Conservation (phyloP, 92 coral and sea anemone genomes). For the Heliopora coerulea region DNA sequence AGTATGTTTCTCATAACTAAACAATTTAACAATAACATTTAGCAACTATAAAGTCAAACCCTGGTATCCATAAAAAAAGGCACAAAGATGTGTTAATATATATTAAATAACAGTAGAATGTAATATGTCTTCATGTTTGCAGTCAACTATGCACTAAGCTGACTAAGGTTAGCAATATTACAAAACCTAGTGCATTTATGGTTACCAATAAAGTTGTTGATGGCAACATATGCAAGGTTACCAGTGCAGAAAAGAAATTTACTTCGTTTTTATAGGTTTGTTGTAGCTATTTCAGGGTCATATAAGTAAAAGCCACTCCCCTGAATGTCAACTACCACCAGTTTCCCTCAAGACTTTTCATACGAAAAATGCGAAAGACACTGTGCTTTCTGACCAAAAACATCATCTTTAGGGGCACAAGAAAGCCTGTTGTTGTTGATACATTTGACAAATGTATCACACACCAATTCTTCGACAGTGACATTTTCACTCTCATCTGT, state of each 20-base stretch:
- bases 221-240: constrained; percentile 15
- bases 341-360: constrained; percentile 36
- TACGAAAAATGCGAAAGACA: constrained; percentile 49
- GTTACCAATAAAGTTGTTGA: constrained; percentile 4
- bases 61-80: no score
- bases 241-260: constrained; percentile 34
- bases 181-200: constrained; percentile 32
- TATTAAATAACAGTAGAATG: no score
- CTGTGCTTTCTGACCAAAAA: constrained; percentile 57
- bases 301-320: constrained; percentile 35
- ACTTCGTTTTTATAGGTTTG: background rate
- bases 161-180: constrained; percentile 5
- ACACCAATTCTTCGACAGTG: constrained; percentile 54
- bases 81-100: no score
- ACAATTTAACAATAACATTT: no score
- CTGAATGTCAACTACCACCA: constrained; percentile 32
- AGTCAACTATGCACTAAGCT: background rate
- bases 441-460: constrained; percentile 49
- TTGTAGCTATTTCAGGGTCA: constrained; percentile 31
- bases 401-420: constrained; percentile 44
- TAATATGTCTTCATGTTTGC: no score
- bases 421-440: constrained; percentile 50
- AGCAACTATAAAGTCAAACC: no score
- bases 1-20: no score
- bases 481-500: constrained; percentile 43